Base-by-base conservation (phyloP, 2,888 invertebrate genomes). In the Taphrorychus bicolor region DNA sequence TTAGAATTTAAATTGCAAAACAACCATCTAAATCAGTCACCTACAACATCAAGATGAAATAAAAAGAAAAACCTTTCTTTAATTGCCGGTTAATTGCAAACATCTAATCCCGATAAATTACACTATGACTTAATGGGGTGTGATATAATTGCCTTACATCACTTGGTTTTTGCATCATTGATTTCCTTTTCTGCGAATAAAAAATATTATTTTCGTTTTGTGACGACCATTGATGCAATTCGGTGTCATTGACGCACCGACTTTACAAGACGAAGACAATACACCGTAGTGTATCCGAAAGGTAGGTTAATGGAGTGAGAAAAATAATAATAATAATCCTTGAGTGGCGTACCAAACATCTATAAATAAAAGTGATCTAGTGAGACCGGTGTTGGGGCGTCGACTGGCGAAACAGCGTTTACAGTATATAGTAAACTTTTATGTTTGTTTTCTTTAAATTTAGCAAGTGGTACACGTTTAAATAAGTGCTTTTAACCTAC, bases 361-460 rank as follows among this genome's bases (percentile, higher is more conserved):
- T 64, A 64, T 23, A 64, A 64, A 64, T 64, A 64, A 52, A 11
- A 42, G 19, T 64, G 64, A 62, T 62, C 62, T 62, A 54, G 54
- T 24, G 14, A 54, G 32, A 54, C 32, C 22, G 23, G 18, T 40
- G 49, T 14, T 54, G 40, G 56, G 51, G 51, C 42, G 58, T 52
- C 49, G 57, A 45, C 57, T 49, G 19, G 22, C 45, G 51, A 58
- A 45, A 58, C 48, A 18, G 21, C 45, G 58, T 64, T 52, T 63
- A 57, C 57, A 57, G 53, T 32, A 53, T 19, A 42, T 56, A 58
- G 49, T 53, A 58, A 65, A 23, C 41, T 41, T 58, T 58, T 58
- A 52, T 65, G 45, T 65, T 65, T 65, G 48, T 66, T 66, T 66
- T 59, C 59, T 59, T 66, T 66, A 60, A 66, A 66, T 66, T 66